These are phyloP conservation scores for Mormyrus hasselquistii DNA, from an alignment of 2,797 vertebrate genomes.

Conservation along the genomic window DNA sequence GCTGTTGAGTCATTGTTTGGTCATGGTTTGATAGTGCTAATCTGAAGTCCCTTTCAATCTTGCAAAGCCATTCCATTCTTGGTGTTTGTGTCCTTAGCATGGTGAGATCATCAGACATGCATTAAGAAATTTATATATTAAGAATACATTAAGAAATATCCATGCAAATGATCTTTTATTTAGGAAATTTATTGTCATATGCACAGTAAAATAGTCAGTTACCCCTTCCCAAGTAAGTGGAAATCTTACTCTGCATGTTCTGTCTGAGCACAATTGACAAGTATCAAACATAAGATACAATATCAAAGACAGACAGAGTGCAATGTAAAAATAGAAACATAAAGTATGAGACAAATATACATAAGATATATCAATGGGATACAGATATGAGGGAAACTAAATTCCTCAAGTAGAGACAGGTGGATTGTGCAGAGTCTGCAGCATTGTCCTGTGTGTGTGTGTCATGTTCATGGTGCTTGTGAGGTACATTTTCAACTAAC, in stretches of 20 bases:
- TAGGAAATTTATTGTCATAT: neutral
- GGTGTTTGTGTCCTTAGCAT: neutral
- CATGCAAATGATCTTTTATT: neutral
- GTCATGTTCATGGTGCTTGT: neutral
- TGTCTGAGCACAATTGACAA: neutral
- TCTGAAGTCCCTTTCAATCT: neutral
- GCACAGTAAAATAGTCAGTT: neutral
- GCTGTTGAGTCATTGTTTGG: conserved; percentile 37
- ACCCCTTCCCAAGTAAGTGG: neutral
- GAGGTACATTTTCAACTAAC: neutral
- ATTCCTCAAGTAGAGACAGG: neutral
- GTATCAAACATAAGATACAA: neutral
- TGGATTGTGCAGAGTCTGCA: neutral
- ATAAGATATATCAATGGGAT: neutral
- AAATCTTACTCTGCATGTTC: neutral
- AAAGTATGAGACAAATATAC: neutral
- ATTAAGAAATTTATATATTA: neutral
- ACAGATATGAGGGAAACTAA: neutral
- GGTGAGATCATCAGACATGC: neutral
- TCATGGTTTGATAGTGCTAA: neutral
- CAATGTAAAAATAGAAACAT: neutral
- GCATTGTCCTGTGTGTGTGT: neutral
- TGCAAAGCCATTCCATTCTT: neutral
- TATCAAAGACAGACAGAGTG: neutral
- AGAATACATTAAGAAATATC: neutral